Base-by-base conservation (phyloP, 2,797 vertebrate species). In the Pristis pectinata region DNA sequence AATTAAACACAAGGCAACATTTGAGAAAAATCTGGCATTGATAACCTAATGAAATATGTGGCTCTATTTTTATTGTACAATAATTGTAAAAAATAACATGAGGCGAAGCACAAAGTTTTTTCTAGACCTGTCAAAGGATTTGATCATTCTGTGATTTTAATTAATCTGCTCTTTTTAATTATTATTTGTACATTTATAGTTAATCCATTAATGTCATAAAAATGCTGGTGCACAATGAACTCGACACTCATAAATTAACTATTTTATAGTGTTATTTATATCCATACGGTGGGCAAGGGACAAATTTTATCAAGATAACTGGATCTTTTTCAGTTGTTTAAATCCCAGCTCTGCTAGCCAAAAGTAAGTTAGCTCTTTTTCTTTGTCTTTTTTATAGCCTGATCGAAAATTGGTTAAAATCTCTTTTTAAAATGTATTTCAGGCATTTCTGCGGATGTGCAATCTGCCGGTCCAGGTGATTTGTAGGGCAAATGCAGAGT, bases 401-500 rank as follows among this genome's bases (percentile, higher is more conserved):
- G 37, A 76, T 94, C 70, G 91, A 72, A n/a, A 95, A 44, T 74
- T 87, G 15, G 49, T 44, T 94, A 8, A 95, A 19, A 6, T 37
- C 13, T 94, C 41, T 67, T 94, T 92, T 56, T 56, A 15, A 77
- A 70, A 94, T 95, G 15, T 41, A 41, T 97, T 97, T 95, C 97
- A 99, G 98, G 97, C 97, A 95, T 98, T 98, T 97, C 97, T 98
- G 96, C 97, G 98, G 96, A 98, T 98, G 98, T 98, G 98, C 97
- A 98, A 98, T 97, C 97, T 98, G 97, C 97, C 97, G 96, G 59
- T 98, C 96, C 97, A 96, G 96, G 97, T 97, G 96, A 97, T 97
- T 96, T 98, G 97, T 96, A 98, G 97, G 97, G 97, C 97, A 96
- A 98, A 98, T 95, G 97, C 97, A 0, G 98, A 98, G 97, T 98